Evolutionary conservation across 2,113 vertebrate species (phyloP), one percentile per base, ranked within the genome.

Genomic region (Mola mola): DNA sequence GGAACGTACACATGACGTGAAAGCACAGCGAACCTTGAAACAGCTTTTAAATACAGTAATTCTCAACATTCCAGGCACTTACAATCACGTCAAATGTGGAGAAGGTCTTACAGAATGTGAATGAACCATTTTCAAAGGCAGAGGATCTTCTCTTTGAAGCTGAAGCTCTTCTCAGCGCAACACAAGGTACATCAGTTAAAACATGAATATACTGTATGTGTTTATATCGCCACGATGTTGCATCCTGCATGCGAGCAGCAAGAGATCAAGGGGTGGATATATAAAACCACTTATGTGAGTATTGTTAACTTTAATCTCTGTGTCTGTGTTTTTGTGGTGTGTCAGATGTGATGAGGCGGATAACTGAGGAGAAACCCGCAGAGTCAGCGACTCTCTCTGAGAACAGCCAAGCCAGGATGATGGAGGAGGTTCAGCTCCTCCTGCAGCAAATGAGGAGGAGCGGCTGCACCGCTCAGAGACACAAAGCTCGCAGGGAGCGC

Each of bases 71-170:
- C 20, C 41, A 43, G 41, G 17, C 19, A 9, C n/a, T 20, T 20
- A 11, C 65, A 47, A 88, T 84, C 65, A 87, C 79, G 43, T 90
- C 86, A 75, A 79, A 78, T 76, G 83, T 90, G 56, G 84, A 92
- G 72, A 67, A 66, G 1, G 41, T 94, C 4, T 75, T 90, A 10
- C 88, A 84, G 65, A 89, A 73, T 61, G 73, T 92, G 47, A 89
- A 89, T 22, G 69, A 56, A 63, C 92, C 78, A 3, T 84, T 84
- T 8, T 78, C 89, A 57, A 88, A 72, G 9, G 84, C 78, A 0
- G 87, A 90, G 33, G 88, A 93, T 59, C 72, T 95, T 24, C 78
- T 95, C 47, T 76, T 85, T 20, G 88, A 73, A 59, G 79, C 92
- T 75, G 83, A 91, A 78, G 72, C 65, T 52, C 75, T 93, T 76